These are phyloP conservation scores for Vanessa atalanta DNA, from an alignment of 1,140 invertebrate species.

Conservation along the genomic window DNA sequence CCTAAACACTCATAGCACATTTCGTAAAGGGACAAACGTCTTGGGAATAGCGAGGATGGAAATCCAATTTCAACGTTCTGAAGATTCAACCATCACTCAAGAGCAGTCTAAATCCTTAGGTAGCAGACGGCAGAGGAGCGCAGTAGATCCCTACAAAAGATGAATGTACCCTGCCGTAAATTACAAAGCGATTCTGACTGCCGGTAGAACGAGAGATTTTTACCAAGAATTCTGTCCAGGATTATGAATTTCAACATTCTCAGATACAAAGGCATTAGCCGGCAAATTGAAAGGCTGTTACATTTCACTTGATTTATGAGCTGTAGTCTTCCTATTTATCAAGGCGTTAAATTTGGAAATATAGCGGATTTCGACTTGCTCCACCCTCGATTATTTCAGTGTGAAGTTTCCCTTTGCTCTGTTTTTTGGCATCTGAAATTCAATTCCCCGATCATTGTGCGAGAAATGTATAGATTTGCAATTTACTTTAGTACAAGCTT, in stretches of 20 bases:
- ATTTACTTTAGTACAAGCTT: slow-evolving; percentile 21
- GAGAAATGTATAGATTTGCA: slow-evolving; percentile 27
- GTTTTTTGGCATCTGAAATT: slow-evolving; percentile 23
- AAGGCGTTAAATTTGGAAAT: slow-evolving; percentile 41
- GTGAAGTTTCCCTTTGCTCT: slow-evolving; percentile 6
- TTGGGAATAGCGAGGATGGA: slow-evolving; percentile 20
- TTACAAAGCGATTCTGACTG: slow-evolving; percentile 36
- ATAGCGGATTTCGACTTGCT: slow-evolving; percentile 33
- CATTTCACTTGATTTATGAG: slow-evolving; percentile 50
- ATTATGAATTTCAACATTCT: slow-evolving; percentile 43
- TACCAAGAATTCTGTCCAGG: slow-evolving; percentile 23
- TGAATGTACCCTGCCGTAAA: slow-evolving; percentile 36
- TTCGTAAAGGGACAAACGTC: slow-evolving; percentile 19
- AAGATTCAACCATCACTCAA: slow-evolving; percentile 33
- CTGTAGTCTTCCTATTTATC: slow-evolving; percentile 39
- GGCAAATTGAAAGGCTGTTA: slow-evolving; percentile 53
- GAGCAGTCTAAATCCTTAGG: slow-evolving; percentile 27
- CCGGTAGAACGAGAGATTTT: slow-evolving; percentile 24
- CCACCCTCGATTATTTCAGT: slow-evolving; percentile 28
- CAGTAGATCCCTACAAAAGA: slow-evolving; percentile 29
- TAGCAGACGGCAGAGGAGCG: slow-evolving; percentile 11
- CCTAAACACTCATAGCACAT: slow-evolving; percentile 19
- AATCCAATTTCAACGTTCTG: slow-evolving; percentile 29
- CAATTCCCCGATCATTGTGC: slow-evolving; percentile 17
- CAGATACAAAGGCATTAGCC: slow-evolving; percentile 48